A percentile compares a stretch with the other conserved stretches of the same genome.
Conservation (phyloP, 2,888 invertebrate species). For the Crocallis elinguaria region DNA sequence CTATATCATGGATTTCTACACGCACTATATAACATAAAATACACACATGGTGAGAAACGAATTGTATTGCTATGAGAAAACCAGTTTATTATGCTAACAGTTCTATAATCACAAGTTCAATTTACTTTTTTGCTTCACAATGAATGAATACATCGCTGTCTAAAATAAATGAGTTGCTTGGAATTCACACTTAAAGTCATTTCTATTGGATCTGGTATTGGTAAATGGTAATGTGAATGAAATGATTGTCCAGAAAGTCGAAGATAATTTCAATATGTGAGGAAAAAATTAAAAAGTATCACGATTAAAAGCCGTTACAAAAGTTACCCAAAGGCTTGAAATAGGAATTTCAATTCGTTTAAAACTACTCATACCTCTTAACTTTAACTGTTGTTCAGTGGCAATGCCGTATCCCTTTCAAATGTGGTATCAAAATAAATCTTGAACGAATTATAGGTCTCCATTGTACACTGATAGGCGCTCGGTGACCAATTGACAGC, state of each 20-base stretch:
- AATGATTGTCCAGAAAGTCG: conserved; percentile 8
- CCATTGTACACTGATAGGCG: no score
- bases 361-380: no score
- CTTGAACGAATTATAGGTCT: no score
- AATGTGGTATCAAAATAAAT: no score
- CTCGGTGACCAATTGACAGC: no score
- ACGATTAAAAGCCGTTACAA: no score
- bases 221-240: conserved; percentile 17
- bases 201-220: conserved; percentile 8
- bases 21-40: conserved; percentile 57
- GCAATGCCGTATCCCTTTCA: no score
- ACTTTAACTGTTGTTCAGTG: no score
- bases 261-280: not conserved
- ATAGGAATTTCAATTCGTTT: no score
- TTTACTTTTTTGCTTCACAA: conserved; percentile 67
- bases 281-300: no score
- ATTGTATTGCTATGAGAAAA: conserved; percentile 69
- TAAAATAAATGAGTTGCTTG: conserved; percentile 49
- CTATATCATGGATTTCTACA: conserved; percentile 57
- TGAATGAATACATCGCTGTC: conserved; percentile 52
- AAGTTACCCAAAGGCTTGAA: no score
- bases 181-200: conserved; percentile 37
- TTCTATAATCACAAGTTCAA: conserved; percentile 65
- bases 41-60: conserved; percentile 65
- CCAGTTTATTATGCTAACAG: conserved; percentile 69